Evolutionary conservation across 1,140 invertebrate genomes (phyloP), one percentile per base, ranked within the genome.

Genomic region (Latrodectus geometricus): DNA sequence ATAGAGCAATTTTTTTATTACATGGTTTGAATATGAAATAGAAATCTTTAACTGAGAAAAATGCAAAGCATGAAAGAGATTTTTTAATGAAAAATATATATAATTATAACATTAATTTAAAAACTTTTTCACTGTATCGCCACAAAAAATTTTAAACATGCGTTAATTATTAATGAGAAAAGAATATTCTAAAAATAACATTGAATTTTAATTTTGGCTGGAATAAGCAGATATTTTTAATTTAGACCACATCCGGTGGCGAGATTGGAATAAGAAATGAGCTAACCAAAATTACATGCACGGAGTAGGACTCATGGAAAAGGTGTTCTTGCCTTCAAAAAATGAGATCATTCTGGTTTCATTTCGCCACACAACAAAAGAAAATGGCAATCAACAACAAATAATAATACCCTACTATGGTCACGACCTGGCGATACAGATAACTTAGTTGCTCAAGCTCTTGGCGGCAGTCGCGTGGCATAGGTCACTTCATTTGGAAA

Each of bases 401-500:
- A 78, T 86, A 86, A 86, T 86, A 65, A 78, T 78, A 70, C 56
- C 49, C 50, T n/a, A 65, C 23, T 72, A 61, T 61, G 49, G 75
- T 86, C 83, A 86, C 83, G 83, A 86, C 15, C 77, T 70, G n/a
- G 12, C 79, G 20, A 61, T 73, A 52, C 74, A 56, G 49, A 78
- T 35, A 50, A 35, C 21, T 56, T 15, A 21, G 75, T 11, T 86
- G 61, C 70, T 74, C 56, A 86, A 86, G 54, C 56, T 66, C n/a
- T 48, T 72, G 83, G 74, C 23, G 20, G 74, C n/a, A 68, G 68
- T 49, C 66, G 83, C 81, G 70, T 52, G 83, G 21, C 15, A 35
- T 81, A 52, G 69, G 68, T 81, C 50, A 49, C 23, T 52, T 20
- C 9, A 72, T 48, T 21, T 50, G 56, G 35, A 48, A 15, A 15